phyloP scores from a whole-genome alignment of 2,888 invertebrate genomes.

The Scaptomyza flava region DNA sequence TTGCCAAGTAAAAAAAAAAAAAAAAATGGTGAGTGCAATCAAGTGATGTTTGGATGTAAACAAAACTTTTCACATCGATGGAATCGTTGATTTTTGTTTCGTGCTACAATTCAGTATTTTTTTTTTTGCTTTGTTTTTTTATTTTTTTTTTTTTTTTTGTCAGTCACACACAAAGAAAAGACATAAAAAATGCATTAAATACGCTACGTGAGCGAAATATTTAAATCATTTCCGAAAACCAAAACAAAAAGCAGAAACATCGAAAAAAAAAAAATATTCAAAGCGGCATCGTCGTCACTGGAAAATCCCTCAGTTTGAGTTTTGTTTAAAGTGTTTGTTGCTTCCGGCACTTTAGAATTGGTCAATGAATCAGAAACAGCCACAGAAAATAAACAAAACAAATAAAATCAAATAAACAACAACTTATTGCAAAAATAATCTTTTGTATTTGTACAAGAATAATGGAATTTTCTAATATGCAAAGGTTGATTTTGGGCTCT shows the following conservation, averaged over 20 bases:
- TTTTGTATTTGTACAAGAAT: neutral
- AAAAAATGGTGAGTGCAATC: conserved; percentile 54
- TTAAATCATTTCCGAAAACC: conserved; percentile 22
- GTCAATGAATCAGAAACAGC: conserved; percentile 33
- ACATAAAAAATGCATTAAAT: conserved; percentile 50
- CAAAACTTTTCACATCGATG: conserved; percentile 30
- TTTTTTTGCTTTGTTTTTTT: neutral
- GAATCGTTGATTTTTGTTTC: conserved; percentile 10
- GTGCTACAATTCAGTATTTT: conserved; percentile 2
- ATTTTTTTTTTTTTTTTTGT: conserved; percentile 3
- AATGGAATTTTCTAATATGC: neutral
- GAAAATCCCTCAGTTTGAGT: conserved; percentile 47
- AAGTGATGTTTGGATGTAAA: conserved; percentile 44
- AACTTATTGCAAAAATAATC: neutral
- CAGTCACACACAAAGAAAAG: conserved; percentile 53
- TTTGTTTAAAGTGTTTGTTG: conserved; percentile 45
- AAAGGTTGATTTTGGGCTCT: neutral
- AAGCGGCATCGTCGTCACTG: conserved; percentile 37
- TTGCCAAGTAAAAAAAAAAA: conserved; percentile 29
- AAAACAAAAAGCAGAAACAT: conserved; percentile 5
- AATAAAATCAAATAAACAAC: neutral
- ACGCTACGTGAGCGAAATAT: conserved; percentile 61
- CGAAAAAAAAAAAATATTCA: conserved; percentile 17
- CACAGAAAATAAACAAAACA: conserved; percentile 5
- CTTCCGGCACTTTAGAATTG: conserved; percentile 45